These are phyloP conservation scores for Misgurnus anguillicaudatus DNA, from an alignment of 2,113 vertebrate genomes.

Conservation along the genomic window DNA sequence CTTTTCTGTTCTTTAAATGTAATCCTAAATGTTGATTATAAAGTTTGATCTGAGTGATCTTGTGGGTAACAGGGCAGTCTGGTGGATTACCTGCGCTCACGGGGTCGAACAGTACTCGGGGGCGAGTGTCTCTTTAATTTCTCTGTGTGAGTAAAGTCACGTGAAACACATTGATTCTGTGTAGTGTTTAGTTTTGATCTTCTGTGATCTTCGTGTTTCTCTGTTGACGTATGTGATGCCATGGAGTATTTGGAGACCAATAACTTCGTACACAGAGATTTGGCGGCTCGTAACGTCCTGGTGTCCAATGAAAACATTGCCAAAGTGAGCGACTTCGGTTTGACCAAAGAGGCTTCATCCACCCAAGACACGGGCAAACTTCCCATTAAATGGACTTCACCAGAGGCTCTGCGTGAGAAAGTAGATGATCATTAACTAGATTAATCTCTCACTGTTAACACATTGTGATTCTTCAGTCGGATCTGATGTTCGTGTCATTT, in stretches of 20 bases:
- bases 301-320: conserved; percentile 95
- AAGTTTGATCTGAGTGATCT: not conserved
- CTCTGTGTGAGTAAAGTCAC: conserved; percentile 80
- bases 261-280: conserved; percentile 94
- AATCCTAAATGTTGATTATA: too few relatives aligned
- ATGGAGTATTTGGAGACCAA: conserved; percentile 95
- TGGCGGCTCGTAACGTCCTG: conserved; percentile 93
- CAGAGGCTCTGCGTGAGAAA: conserved; percentile 96
- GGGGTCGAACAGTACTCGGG: conserved; percentile 88
- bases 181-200: not conserved
- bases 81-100: conserved; percentile 92
- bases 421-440: conserved; percentile 54
- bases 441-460: too few relatives aligned
- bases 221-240: conserved; percentile 87
- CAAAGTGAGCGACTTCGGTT: conserved; percentile 97
- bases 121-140: conserved; percentile 90
- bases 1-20: not conserved
- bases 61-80: conserved; percentile 84
- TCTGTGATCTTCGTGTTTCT: conserved; percentile 63
- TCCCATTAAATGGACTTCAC: conserved; percentile 94
- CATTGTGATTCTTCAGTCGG: too few relatives aligned
- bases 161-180: not conserved
- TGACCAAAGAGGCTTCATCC: conserved; percentile 94
- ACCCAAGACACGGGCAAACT: conserved; percentile 92
- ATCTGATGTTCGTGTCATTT: not conserved